These are phyloP conservation scores for Trachelus troglodyta DNA, from an alignment of 2,888 invertebrate genomes.

Conservation along the genomic window DNA sequence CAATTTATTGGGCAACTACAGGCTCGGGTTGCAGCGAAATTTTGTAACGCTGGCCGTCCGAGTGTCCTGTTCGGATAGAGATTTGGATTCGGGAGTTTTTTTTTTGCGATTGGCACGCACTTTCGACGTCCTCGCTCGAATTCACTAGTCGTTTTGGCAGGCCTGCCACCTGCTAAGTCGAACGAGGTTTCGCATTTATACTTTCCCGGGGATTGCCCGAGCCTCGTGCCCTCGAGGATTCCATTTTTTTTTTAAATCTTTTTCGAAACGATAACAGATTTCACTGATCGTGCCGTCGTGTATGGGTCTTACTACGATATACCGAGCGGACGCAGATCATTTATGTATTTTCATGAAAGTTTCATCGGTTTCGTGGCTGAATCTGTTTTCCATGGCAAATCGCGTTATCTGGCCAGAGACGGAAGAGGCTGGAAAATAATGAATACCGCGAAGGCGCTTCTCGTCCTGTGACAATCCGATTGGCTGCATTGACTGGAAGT, in stretches of 20 bases:
- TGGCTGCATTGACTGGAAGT: too few species aligned
- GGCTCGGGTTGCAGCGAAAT: neutral
- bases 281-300: neutral
- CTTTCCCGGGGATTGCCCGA: neutral
- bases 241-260: constrained; percentile 6
- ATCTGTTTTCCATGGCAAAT: neutral
- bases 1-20: neutral
- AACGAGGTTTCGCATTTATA: neutral
- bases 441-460: too few species aligned
- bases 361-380: neutral
- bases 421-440: neutral
- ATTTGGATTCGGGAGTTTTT: neutral
- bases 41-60: neutral
- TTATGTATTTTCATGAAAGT: neutral
- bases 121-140: neutral
- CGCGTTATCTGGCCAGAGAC: neutral
- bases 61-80: neutral
- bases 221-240: neutral
- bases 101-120: neutral
- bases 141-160: neutral
- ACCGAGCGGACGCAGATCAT: neutral
- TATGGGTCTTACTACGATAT: neutral
- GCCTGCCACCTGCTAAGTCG: neutral
- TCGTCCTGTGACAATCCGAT: too few species aligned
- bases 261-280: neutral